These are phyloP conservation scores for Diaperis boleti DNA, from an alignment of 2,888 invertebrate species.

Conservation along the genomic window DNA sequence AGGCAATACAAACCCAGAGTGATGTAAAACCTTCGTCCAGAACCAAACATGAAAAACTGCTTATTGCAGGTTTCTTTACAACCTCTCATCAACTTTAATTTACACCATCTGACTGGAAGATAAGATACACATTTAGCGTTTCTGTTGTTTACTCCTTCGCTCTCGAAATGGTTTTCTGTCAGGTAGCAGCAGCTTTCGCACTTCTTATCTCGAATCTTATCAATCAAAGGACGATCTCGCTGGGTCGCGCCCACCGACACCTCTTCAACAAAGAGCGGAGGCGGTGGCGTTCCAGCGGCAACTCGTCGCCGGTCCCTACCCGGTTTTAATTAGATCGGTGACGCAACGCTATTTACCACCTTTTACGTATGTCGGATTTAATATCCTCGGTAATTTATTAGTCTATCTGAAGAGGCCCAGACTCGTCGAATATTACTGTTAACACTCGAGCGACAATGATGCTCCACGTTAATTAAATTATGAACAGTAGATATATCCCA, in stretches of 20 bases:
- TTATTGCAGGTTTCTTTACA: too few relatives aligned
- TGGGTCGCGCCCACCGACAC: conserved; percentile 43
- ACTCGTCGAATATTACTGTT: neutral
- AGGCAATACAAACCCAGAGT: too few relatives aligned
- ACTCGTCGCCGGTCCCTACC: too few relatives aligned
- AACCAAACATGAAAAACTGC: too few relatives aligned
- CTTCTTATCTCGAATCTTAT: conserved; percentile 42
- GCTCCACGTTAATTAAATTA: conserved; percentile 33
- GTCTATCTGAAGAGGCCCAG: neutral
- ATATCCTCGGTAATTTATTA: neutral
- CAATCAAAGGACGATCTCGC: conserved; percentile 45
- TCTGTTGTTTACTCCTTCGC: too few relatives aligned
- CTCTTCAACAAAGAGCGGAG: conserved; percentile 51
- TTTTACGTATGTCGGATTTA: conserved; percentile 1
- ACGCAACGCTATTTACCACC: too few relatives aligned
- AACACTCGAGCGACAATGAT: conserved; percentile 24
- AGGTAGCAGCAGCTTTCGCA: conserved; percentile 24
- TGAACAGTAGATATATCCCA: conserved; percentile 27
- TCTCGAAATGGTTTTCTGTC: too few relatives aligned
- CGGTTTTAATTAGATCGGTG: too few relatives aligned
- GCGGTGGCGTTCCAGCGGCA: conserved; percentile 51
- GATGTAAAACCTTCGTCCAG: too few relatives aligned
- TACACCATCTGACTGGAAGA: too few relatives aligned
- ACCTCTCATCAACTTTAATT: too few relatives aligned
- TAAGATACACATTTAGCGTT: too few relatives aligned